Conservation (phyloP, 2,888 invertebrate genomes). For the Drosophila mettleri region DNA sequence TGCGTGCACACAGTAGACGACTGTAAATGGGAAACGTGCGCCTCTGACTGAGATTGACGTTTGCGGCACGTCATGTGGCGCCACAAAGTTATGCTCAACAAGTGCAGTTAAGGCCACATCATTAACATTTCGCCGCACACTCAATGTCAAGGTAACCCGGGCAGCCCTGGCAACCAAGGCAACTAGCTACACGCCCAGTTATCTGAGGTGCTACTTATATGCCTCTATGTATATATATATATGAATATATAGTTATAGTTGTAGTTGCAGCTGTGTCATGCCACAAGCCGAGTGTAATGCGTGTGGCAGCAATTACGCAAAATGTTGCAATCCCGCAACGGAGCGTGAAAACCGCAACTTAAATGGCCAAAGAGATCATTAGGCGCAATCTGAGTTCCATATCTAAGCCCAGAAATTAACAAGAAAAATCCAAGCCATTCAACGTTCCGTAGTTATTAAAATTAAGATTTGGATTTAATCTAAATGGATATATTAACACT, state of each 20-base stretch:
- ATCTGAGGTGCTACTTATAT: neutral
- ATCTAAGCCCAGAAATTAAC: neutral
- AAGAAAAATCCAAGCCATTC: neutral
- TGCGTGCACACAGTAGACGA: neutral
- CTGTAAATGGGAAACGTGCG: slow-evolving; percentile 37
- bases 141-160: slow-evolving; percentile 62
- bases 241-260: neutral
- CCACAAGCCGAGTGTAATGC: neutral
- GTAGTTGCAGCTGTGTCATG: neutral
- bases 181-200: slow-evolving; percentile 14
- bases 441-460: neutral
- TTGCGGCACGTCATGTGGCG: slow-evolving; percentile 34
- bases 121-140: slow-evolving; percentile 63
- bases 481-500: slow-evolving; percentile 12
- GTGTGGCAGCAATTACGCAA: slow-evolving; percentile 38
- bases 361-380: slow-evolving; percentile 2
- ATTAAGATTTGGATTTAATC: neutral
- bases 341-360: slow-evolving; percentile 10
- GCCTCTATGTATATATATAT: neutral
- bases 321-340: slow-evolving; percentile 32
- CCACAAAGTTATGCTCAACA: slow-evolving; percentile 59
- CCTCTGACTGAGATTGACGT: slow-evolving; percentile 34
- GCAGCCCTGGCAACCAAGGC: slow-evolving; percentile 38
- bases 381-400: neutral
- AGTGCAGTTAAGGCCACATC: slow-evolving; percentile 74